phyloP scores from a whole-genome alignment of 2,888 invertebrate species.

The Drosophila histrio region DNA sequence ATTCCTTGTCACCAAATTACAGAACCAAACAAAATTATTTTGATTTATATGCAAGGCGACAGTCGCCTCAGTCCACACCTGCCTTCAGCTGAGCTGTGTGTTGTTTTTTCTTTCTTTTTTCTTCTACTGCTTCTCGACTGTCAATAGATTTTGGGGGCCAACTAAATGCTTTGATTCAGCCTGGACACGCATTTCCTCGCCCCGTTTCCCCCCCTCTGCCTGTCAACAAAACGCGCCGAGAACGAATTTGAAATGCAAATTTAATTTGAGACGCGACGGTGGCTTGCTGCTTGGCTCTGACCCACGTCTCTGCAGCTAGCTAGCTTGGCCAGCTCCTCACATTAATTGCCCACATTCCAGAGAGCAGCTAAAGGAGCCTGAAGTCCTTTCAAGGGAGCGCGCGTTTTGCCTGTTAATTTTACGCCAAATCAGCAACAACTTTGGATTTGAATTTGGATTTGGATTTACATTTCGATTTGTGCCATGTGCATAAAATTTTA shows the following conservation, averaged over 20 bases:
- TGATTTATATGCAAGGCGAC: constrained; percentile 75
- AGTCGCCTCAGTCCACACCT: constrained; percentile 44
- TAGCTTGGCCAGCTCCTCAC: constrained; percentile 32
- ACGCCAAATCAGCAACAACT: constrained; percentile 80
- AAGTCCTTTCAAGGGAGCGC: constrained; percentile 21
- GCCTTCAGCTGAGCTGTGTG: constrained; percentile 19
- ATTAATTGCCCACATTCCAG: constrained; percentile 69
- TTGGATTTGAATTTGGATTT: constrained; percentile 33
- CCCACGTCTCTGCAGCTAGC: neutral
- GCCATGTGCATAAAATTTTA: constrained; percentile 77
- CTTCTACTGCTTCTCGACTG: constrained; percentile 33
- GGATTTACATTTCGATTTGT: constrained; percentile 63
- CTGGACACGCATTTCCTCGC: constrained; percentile 27
- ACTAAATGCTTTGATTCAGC: constrained; percentile 76
- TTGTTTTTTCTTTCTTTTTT: constrained; percentile 2
- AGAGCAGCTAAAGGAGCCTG: constrained; percentile 11
- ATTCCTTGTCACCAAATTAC: constrained; percentile 68
- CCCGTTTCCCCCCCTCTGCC: constrained; percentile 18
- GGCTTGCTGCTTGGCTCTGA: constrained; percentile 15
- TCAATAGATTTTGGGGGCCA: constrained; percentile 64
- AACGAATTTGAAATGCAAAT: constrained; percentile 80
- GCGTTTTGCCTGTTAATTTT: constrained; percentile 78
- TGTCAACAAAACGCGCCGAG: constrained; percentile 70
- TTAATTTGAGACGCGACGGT: constrained; percentile 77
- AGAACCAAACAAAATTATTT: constrained; percentile 78